phyloP scores from a whole-genome alignment of 2,888 invertebrate genomes.

The Biston betularia region DNA sequence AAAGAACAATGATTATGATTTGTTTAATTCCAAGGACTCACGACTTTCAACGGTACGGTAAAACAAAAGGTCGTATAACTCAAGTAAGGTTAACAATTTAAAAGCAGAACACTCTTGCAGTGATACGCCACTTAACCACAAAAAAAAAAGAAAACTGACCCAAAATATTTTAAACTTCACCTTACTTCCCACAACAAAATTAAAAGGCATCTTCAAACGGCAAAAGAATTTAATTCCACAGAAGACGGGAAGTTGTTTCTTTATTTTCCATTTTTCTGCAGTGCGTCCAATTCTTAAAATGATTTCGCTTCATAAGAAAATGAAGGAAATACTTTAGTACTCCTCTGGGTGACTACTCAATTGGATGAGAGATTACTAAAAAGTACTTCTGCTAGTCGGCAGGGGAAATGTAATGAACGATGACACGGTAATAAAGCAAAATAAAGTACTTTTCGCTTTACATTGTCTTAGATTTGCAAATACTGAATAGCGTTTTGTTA shows the following conservation, averaged over 20 bases:
- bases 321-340: conserved; percentile 28
- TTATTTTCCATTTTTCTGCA: conserved; percentile 32
- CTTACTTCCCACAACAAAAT: conserved; percentile 18
- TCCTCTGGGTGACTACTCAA: conserved; percentile 25
- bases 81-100: conserved; percentile 5
- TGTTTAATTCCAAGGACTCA: neutral
- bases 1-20: neutral
- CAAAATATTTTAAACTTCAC: conserved; percentile 23
- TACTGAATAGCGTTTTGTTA: no score
- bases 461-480: no score
- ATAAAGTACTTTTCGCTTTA: neutral
- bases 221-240: conserved; percentile 36
- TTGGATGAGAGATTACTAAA: conserved; percentile 30
- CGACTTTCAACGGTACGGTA: neutral
- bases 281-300: conserved; percentile 30
- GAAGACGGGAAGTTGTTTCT: conserved; percentile 31
- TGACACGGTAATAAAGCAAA: neutral
- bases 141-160: conserved; percentile 16
- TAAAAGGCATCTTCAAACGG: conserved; percentile 30
- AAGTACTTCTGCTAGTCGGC: conserved; percentile 17
- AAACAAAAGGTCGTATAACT: conserved; percentile 4
- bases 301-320: conserved; percentile 34
- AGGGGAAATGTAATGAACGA: conserved; percentile 11
- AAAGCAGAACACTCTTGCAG: conserved; percentile 1
- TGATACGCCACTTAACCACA: conserved; percentile 13